Base-by-base conservation (phyloP, 2,797 vertebrate genomes). In the Muscicapa striata region DNA sequence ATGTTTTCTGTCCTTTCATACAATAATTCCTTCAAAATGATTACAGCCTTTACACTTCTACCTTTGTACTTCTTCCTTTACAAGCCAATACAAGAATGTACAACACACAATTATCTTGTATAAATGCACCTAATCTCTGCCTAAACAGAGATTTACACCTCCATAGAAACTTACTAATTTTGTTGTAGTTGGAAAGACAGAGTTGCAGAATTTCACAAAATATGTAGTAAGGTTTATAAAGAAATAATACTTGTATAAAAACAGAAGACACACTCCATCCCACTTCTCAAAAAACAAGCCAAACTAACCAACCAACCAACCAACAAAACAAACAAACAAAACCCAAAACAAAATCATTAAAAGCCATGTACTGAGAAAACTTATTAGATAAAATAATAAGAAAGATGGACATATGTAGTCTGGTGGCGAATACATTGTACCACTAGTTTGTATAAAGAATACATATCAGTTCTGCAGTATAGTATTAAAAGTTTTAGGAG, bases 191-290 rank as follows among this genome's bases (percentile, higher is more conserved):
- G 14, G 6, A 26, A 68, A 67, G 14, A 49, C 10, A 38, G 18
- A 57, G 17, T 70, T 77, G 38, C 9, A 38, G 36, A 62, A 55
- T 80, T 55, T 63, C 4, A 10, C 15, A 78, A n/a, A 48, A 61
- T 40, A 51, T 7, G 2, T 41, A 57, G 6, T 38, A 67, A 77
- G 6, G 1, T 77, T 73, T 81, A 30, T 69, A 41, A 66, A 55
- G 10, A 73, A 73, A 48, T 58, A 34, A 17, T 30, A 5, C 6
- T 62, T 26, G 1, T 3, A 41, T 38, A 7, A 4, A 46, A 13
- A 62, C 12, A 36, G 74, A 59, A 30, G 0, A 14, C n/a, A 19
- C 0, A 14, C 3, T 4, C 14, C 3, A 6, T 4, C 4, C 5
- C 7, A 6, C 10, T 48, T 12, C 32, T 3, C 2, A 23, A 52